Percentiles rank a stretch among this genome's conserved stretches.
Evolutionary conservation across 2,113 vertebrate genomes (phyloP).

Genomic region (Bubo scandiacus): DNA sequence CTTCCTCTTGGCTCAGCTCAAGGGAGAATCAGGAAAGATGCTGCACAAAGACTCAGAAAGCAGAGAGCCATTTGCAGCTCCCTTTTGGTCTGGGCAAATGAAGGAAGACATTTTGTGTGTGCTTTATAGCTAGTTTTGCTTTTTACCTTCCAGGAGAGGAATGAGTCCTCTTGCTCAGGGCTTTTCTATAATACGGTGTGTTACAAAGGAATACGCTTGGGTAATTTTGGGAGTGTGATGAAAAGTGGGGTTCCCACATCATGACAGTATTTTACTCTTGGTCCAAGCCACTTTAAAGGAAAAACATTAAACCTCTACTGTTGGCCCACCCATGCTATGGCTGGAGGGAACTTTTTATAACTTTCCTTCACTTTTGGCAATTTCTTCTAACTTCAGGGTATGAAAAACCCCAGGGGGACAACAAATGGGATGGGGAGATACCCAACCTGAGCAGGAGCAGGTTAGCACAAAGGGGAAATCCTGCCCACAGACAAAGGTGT

Average conservation of each 20-base stretch:
- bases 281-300: background rate
- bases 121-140: background rate
- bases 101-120: background rate
- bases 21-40: background rate
- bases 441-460: too few relatives aligned
- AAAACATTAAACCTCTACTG: background rate
- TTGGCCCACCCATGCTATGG: background rate
- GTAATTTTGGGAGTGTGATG: background rate
- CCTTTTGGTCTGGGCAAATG: background rate
- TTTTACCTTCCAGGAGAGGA: background rate
- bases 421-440: background rate
- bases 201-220: background rate
- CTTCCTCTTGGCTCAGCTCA: background rate
- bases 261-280: background rate
- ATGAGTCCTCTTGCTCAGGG: background rate
- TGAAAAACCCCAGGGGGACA: background rate
- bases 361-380: background rate
- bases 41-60: background rate
- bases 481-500: background rate
- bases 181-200: background rate
- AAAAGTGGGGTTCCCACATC: background rate
- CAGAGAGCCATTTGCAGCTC: background rate
- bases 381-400: background rate
- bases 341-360: background rate
- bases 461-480: background rate